Percentiles rank a stretch among this genome's conserved stretches.
phyloP scores from a whole-genome alignment of 1,140 invertebrate species.

The Drosophila willistoni region DNA sequence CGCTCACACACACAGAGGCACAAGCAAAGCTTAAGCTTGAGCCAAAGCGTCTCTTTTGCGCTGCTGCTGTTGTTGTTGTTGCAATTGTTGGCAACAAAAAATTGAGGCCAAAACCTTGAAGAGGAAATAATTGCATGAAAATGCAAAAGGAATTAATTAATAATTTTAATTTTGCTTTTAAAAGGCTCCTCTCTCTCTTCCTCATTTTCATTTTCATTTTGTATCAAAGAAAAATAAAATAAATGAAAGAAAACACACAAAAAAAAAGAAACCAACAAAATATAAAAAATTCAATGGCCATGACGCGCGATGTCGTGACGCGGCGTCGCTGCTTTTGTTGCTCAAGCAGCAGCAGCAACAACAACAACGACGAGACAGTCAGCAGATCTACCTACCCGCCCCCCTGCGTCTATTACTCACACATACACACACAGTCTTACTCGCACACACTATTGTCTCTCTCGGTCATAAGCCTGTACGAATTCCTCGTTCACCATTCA shows the following conservation, averaged over 20 bases:
- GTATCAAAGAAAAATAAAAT: conserved; percentile 54
- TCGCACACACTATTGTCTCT: conserved; percentile 24
- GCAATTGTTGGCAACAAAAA: neutral
- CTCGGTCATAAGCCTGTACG: conserved; percentile 42
- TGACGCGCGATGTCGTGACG: conserved; percentile 81
- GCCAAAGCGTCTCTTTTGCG: conserved; percentile 33
- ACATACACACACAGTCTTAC: conserved; percentile 20
- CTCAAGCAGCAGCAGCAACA: conserved; percentile 27
- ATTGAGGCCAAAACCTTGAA: conserved; percentile 17
- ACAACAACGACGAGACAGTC: conserved; percentile 47
- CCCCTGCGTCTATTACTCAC: neutral
- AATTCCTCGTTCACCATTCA: conserved; percentile 44
- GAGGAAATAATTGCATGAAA: conserved; percentile 16
- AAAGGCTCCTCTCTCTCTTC: conserved; percentile 38
- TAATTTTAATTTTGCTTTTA: conserved; percentile 20
- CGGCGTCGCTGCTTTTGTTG: conserved; percentile 56
- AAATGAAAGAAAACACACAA: conserved; percentile 27
- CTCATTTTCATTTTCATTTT: conserved; percentile 60
- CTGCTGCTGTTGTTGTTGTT: conserved; percentile 24
- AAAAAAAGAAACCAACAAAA: conserved; percentile 29
- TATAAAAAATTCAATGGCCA: conserved; percentile 81
- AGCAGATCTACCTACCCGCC: conserved; percentile 52
- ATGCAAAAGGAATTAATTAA: conserved; percentile 9
- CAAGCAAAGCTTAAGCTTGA: conserved; percentile 31
- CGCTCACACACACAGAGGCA: conserved; percentile 14